Evolutionary conservation across 2,113 vertebrate species (phyloP), one percentile per base, ranked within the genome.

Genomic region (Larimichthys polyactis): DNA sequence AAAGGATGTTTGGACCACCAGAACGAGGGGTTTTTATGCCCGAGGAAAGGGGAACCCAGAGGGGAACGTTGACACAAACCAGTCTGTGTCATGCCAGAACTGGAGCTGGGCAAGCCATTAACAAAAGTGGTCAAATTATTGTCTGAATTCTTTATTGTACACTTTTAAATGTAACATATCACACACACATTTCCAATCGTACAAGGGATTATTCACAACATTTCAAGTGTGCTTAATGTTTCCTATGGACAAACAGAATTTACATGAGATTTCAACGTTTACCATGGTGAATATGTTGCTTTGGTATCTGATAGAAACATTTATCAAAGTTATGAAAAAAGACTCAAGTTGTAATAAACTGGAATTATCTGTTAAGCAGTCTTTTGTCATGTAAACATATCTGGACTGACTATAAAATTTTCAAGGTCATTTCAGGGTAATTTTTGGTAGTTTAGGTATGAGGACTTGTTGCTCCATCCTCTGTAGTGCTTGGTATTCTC

Each of bases 401-500:
- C 24, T 29, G 7, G 17, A 62, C 10, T 19, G 29, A 15, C 46
- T 11, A 32, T 12, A 29, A 10, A 46, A 19, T 40, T 22, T 55
- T 55, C n/a, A 43, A 10, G 4, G 16, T 73, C 11, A 11, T 60
- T 40, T 36, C 32, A 36, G 14, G 15, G 12, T 66, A 60, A 73
- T n/a, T 51, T 67, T 44, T 16, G 40, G 40, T 11, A 44, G 24
- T 78, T 81, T 9, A 43, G 27, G 2, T 15, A 11, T 57, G 12
- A 55, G 5, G 22, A 44, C 22, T 36, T 65, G 49, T 64, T 75
- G 51, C 36, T 75, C 14, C 4, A 16, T 51, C 54, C 14, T 7
- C n/a, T n/a, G 11, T 5, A 3, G 11, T 65, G 43, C 32, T 88
- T 85, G 68, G 54, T 80, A 85, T 83, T 90, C 84, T 79, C 69